Conservation (phyloP, 2,113 vertebrate genomes). For the Alces alces region DNA sequence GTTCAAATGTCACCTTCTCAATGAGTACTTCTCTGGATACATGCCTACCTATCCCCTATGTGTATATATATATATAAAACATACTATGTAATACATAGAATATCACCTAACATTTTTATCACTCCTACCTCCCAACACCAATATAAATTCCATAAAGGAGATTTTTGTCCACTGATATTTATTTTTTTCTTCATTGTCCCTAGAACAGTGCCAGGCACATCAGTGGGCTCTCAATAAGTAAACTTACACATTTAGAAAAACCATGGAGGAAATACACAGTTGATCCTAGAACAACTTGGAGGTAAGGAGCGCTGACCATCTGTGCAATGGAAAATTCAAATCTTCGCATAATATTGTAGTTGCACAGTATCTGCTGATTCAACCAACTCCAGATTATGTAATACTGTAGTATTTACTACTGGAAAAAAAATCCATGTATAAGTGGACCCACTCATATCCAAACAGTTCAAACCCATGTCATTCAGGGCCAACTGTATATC, state of each 20-base stretch:
- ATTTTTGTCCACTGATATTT: not conserved
- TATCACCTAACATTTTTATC: not conserved
- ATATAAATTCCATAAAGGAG: not conserved
- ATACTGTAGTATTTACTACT: not conserved
- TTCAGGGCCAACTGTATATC: not conserved
- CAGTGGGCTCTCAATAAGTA: not conserved
- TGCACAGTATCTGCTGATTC: not conserved
- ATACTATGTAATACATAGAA: not conserved
- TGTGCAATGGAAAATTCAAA: not conserved
- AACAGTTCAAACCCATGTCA: not conserved
- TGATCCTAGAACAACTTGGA: not conserved
- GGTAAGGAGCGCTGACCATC: not conserved
- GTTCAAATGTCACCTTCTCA: not conserved
- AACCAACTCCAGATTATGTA: not conserved
- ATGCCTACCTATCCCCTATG: not conserved
- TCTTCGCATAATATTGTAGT: not conserved
- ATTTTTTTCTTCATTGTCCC: not conserved
- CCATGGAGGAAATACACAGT: not conserved
- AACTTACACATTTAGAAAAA: conserved; percentile 14
- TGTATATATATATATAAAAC: not conserved
- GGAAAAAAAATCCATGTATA: not conserved
- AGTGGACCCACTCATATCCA: not conserved
- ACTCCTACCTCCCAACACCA: not conserved
- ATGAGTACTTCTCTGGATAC: not conserved
- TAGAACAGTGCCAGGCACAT: not conserved